Percentiles rank a stretch among this genome's conserved stretches.
Evolutionary conservation across 2,113 vertebrate genomes (phyloP).

Genomic region (Patagioenas fasciata): DNA sequence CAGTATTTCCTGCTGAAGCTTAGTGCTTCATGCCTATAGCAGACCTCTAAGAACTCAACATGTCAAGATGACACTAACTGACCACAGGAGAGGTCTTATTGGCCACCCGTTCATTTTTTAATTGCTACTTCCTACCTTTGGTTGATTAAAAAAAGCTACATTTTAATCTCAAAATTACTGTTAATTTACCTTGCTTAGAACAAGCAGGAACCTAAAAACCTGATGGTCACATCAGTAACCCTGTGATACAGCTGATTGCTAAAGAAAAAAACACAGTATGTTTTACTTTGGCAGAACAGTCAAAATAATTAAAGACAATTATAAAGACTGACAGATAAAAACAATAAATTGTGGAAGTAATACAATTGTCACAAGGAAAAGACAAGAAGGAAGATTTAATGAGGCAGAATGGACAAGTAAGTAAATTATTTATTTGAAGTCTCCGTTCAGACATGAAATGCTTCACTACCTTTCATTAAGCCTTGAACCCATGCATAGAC

Average conservation of each 20-base stretch:
- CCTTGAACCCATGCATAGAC: background rate
- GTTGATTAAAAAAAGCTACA: background rate
- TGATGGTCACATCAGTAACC: background rate
- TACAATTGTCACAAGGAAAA: conserved; percentile 32
- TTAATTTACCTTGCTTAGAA: background rate
- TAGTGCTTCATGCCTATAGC: background rate
- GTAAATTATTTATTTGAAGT: conserved; percentile 65
- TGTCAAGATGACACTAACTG: background rate
- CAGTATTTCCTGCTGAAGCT: background rate
- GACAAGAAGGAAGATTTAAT: conserved; percentile 42
- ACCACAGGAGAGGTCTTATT: background rate
- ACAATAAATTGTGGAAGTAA: conserved; percentile 19
- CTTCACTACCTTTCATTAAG: conserved; percentile 37
- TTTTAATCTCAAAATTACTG: background rate
- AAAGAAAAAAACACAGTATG: background rate
- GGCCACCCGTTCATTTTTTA: background rate
- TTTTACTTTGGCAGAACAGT: background rate
- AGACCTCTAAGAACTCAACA: background rate
- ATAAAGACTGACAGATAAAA: conserved; percentile 15
- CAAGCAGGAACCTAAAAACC: background rate
- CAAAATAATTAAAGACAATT: background rate
- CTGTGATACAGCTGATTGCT: background rate
- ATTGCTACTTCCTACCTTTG: background rate
- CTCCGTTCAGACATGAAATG: conserved; percentile 19
- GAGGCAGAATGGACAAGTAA: conserved; percentile 29